Evolutionary conservation across 2,888 invertebrate species (phyloP).

Genomic region (Diaphora mendica): DNA sequence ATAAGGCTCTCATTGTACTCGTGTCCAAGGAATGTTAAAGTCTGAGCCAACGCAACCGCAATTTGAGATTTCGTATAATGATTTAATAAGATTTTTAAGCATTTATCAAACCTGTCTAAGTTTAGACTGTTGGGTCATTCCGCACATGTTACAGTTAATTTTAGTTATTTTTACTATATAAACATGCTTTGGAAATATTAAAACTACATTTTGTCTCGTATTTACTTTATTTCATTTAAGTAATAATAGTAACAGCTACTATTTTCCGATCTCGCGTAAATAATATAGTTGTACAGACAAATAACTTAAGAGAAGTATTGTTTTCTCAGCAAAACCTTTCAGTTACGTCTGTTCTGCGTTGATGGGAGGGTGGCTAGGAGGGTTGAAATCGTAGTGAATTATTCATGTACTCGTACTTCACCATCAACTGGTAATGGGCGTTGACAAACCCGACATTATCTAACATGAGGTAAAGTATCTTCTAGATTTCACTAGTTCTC

Average conservation of each 20-base stretch:
- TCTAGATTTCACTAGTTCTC: slow-evolving; percentile 20
- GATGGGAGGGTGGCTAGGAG: slow-evolving; percentile 58
- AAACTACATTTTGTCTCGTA: not conserved
- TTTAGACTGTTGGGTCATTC: slow-evolving; percentile 18
- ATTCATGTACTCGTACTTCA: slow-evolving; percentile 73
- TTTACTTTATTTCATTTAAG: not conserved
- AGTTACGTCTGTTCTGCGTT: slow-evolving; percentile 19
- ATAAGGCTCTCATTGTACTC: slow-evolving; percentile 1
- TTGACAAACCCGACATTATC: slow-evolving; percentile 49
- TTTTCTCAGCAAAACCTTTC: slow-evolving; percentile 17
- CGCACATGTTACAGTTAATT: not conserved
- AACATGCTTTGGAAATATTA: not conserved
- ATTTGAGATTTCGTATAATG: slow-evolving; percentile 49
- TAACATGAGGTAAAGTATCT: slow-evolving; percentile 26
- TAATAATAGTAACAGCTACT: not conserved
- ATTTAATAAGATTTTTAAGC: slow-evolving; percentile 38
- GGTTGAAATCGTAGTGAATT: slow-evolving; percentile 70
- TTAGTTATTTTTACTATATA: not conserved
- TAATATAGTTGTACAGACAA: not conserved
- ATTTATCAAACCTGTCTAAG: slow-evolving; percentile 30
- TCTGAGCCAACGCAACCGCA: slow-evolving; percentile 39
- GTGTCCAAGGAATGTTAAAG: not conserved
- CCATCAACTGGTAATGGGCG: slow-evolving; percentile 67
- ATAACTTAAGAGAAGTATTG: not conserved
- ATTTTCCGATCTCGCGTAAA: not conserved